Conservation (phyloP, 2,113 vertebrate species). For the Festucalex cinctus region DNA sequence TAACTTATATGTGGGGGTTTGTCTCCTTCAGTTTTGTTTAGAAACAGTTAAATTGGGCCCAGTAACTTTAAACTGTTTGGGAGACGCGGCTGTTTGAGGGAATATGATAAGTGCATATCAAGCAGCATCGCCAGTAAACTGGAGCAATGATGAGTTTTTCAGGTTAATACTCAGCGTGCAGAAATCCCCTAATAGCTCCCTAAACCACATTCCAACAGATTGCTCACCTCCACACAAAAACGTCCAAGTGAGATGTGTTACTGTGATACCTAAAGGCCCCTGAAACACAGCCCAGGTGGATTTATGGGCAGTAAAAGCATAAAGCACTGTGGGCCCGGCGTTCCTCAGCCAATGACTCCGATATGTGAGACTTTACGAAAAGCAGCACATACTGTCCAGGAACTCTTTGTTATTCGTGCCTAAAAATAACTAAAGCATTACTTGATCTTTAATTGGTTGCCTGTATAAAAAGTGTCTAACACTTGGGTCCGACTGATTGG, state of each 20-base stretch:
- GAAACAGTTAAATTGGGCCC: no score
- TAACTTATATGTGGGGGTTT: no score
- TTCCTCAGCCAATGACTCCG: neutral
- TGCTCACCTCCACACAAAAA: constrained; percentile 1
- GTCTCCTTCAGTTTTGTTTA: no score
- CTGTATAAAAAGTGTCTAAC: neutral
- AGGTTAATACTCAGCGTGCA: neutral
- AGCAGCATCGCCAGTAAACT: constrained; percentile 18
- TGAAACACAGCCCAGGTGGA: constrained; percentile 9
- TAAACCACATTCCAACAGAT: neutral
- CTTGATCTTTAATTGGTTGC: neutral
- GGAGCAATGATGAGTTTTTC: neutral
- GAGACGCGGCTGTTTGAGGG: no score
- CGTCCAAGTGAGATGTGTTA: constrained; percentile 19
- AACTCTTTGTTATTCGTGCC: constrained; percentile 1
- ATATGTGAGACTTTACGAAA: neutral
- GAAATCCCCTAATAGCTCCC: neutral
- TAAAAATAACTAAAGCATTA: neutral
- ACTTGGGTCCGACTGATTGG: neutral
- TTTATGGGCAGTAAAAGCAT: constrained; percentile 13
- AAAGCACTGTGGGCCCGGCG: neutral
- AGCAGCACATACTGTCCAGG: neutral
- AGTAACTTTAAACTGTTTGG: no score
- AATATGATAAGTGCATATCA: neutral
- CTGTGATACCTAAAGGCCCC: constrained; percentile 8